Conservation (phyloP, 2,113 vertebrate species). For the Pangasianodon gigas region DNA sequence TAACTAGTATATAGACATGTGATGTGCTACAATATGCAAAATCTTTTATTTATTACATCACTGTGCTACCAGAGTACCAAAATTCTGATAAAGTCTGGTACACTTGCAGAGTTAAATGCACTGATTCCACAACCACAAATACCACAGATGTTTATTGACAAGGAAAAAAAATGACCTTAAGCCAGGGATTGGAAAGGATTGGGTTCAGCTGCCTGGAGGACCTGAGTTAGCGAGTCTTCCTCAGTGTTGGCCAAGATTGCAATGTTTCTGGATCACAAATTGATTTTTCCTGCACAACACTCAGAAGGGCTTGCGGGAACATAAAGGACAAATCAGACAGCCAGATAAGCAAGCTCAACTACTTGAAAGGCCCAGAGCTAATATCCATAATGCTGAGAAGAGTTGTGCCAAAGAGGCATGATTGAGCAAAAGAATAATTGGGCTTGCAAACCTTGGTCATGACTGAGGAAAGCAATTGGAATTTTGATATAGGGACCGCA, state of each 20-base stretch:
- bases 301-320: slow-evolving; percentile 25
- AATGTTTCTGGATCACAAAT: slow-evolving; percentile 43
- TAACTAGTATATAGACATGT: not conserved
- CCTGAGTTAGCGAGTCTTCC: slow-evolving; percentile 29
- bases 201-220: slow-evolving; percentile 6
- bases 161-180: not conserved
- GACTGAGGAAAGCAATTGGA: slow-evolving; percentile 26
- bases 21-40: not conserved
- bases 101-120: not conserved
- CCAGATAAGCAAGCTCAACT: slow-evolving; percentile 45
- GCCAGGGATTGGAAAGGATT: not conserved
- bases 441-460: slow-evolving; percentile 37
- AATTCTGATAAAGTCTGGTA: not conserved
- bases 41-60: not conserved
- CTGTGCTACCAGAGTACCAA: not conserved
- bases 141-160: not conserved
- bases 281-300: slow-evolving; percentile 44
- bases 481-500: slow-evolving; percentile 21
- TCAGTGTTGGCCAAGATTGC: slow-evolving; percentile 31
- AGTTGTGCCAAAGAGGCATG: slow-evolving; percentile 27
- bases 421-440: slow-evolving; percentile 45
- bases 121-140: not conserved
- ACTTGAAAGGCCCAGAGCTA: slow-evolving; percentile 42
- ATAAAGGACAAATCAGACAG: slow-evolving; percentile 51
- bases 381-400: slow-evolving; percentile 46